Conservation (phyloP, 2,888 invertebrate genomes). For the Cataglyphis altisquamis region DNA sequence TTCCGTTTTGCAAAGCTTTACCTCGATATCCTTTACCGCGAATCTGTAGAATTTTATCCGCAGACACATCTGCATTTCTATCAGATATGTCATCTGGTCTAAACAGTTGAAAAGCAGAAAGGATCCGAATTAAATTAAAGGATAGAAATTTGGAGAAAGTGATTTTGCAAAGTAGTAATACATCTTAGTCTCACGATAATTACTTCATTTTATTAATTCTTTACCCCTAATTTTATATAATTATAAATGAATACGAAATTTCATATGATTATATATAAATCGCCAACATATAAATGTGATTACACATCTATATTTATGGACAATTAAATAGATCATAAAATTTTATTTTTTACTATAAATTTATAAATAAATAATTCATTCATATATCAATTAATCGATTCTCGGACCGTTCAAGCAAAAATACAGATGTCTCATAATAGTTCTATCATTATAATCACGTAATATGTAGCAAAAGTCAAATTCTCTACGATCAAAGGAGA, state of each 20-base stretch:
- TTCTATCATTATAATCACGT: not conserved
- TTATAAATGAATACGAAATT: not conserved
- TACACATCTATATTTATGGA: not conserved
- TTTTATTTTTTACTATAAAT: slow-evolving; percentile 4
- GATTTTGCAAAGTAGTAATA: not conserved
- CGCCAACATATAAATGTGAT: not conserved
- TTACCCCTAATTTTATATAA: not conserved
- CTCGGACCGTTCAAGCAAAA: not conserved
- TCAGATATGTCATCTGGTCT: not conserved
- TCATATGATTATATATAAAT: not conserved
- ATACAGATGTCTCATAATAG: not conserved
- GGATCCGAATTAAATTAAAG: not conserved
- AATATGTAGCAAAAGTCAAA: not conserved
- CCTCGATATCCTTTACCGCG: not conserved
- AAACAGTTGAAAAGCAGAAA: not conserved
- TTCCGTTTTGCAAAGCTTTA: not conserved
- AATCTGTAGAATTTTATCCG: not conserved
- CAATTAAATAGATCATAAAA: not conserved
- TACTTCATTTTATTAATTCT: not conserved
- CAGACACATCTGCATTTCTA: not conserved
- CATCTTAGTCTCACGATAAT: not conserved
- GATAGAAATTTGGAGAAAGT: not conserved
- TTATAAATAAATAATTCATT: not conserved
- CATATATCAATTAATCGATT: not conserved
- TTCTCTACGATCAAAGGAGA: not conserved